Percentiles rank a stretch among this genome's conserved stretches.
These are phyloP conservation scores for Trichomalopsis sarcophagae DNA, from an alignment of 1,140 invertebrate species.

Conservation along the genomic window DNA sequence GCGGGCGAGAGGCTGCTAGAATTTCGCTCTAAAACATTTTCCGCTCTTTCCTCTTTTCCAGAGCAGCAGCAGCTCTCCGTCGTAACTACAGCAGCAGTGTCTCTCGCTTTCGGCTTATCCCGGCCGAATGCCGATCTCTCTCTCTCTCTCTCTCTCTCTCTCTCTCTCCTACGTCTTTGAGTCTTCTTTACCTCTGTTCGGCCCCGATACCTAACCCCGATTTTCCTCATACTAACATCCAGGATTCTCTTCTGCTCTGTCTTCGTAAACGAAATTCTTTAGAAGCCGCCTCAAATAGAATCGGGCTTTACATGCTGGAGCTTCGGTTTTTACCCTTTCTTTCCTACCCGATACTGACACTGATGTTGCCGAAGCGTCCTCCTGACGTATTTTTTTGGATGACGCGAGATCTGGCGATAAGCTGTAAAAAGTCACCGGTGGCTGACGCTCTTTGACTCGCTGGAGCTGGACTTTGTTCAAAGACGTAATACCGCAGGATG, in stretches of 20 bases:
- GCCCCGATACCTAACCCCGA: background rate
- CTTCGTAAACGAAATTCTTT: slow-evolving; percentile 47
- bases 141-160: background rate
- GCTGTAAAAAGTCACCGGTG: background rate
- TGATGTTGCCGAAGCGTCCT: background rate
- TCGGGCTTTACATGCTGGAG: background rate
- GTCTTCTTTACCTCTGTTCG: background rate
- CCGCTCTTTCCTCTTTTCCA: background rate
- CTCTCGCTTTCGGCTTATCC: slow-evolving; percentile 30
- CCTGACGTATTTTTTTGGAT: background rate
- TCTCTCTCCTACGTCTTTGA: background rate
- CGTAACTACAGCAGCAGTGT: background rate
- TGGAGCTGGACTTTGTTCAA: background rate
- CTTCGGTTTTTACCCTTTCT: background rate
- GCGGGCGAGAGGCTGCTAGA: background rate
- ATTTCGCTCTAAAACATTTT: slow-evolving; percentile 40
- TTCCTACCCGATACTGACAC: background rate
- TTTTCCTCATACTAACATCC: background rate
- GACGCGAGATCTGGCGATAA: background rate
- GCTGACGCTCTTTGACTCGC: background rate
- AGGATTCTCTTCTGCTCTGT: background rate
- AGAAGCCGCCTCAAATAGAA: slow-evolving; percentile 36
- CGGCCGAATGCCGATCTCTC: background rate
- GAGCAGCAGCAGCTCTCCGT: background rate
- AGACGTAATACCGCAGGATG: background rate